These are phyloP conservation scores for Typhlichthys subterraneus DNA, from an alignment of 2,797 vertebrate species.

Conservation along the genomic window DNA sequence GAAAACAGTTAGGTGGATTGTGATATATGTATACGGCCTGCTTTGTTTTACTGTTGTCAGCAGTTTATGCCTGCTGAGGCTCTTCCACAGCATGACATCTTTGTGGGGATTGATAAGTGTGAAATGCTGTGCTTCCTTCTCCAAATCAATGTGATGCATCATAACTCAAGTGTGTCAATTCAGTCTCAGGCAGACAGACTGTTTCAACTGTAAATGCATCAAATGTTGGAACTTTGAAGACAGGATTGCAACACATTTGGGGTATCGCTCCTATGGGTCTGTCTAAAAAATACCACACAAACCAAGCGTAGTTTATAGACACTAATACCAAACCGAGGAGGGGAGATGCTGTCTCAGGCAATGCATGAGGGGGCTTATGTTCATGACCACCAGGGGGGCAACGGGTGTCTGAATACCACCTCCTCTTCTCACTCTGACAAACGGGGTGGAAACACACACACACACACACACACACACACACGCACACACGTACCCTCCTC, in stretches of 20 bases:
- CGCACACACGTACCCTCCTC: constrained; percentile 49
- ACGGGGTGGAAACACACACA: constrained; percentile 54
- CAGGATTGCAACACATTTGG: constrained; percentile 56
- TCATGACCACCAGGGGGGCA: constrained; percentile 43
- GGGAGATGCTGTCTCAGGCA: constrained; percentile 63
- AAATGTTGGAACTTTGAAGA: constrained; percentile 61
- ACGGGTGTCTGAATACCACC: constrained; percentile 51
- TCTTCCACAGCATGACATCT: constrained; percentile 40
- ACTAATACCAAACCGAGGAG: constrained; percentile 68
- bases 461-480: constrained; percentile 48
- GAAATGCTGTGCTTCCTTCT: constrained; percentile 65
- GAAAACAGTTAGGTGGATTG: constrained; percentile 1
- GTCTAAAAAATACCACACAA: constrained; percentile 51
- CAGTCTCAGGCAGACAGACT: constrained; percentile 48
- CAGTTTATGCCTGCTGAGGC: constrained; percentile 13
- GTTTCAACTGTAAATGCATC: constrained; percentile 64
- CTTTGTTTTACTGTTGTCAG: constrained; percentile 4
- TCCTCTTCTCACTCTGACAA: constrained; percentile 64
- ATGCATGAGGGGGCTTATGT: constrained; percentile 46
- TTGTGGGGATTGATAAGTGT: constrained; percentile 46
- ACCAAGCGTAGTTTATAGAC: constrained; percentile 56
- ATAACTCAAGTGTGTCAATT: constrained; percentile 46
- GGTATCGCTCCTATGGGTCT: constrained; percentile 37
- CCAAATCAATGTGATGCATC: constrained; percentile 71
- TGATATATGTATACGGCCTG: constrained; percentile 10